phyloP scores from a whole-genome alignment of 2,888 invertebrate species.

The Volucella inanis region DNA sequence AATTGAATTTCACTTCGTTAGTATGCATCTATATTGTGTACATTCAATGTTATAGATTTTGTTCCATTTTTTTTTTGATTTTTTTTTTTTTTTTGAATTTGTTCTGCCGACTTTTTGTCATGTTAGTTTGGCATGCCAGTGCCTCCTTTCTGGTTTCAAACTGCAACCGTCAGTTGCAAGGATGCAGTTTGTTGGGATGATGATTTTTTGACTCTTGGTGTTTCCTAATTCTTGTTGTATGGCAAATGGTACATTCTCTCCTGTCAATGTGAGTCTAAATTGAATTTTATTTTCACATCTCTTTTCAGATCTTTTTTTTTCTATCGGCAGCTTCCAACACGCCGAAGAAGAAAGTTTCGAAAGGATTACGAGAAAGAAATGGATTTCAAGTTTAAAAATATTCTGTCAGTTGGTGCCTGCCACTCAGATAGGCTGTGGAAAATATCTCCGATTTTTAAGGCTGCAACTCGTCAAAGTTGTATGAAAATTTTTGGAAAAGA shows the following conservation, averaged over 20 bases:
- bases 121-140: conserved; percentile 13
- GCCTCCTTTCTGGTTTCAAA: conserved; percentile 24
- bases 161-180: conserved; percentile 67
- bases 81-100: conserved; percentile 7
- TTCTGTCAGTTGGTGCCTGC: conserved; percentile 65
- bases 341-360: conserved; percentile 55
- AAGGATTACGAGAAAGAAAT: conserved; percentile 59
- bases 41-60: conserved; percentile 5
- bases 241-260: conserved; percentile 25
- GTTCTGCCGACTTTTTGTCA: not conserved
- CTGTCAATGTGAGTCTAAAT: conserved; percentile 22
- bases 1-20: conserved; percentile 65
- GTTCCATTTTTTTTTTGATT: conserved; percentile 5
- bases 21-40: conserved; percentile 42
- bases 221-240: conserved; percentile 71
- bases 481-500: not conserved
- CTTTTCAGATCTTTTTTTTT: conserved; percentile 7
- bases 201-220: conserved; percentile 63
- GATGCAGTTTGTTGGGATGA: conserved; percentile 61
- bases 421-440: conserved; percentile 57
- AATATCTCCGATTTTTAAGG: conserved; percentile 45
- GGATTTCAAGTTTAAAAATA: conserved; percentile 69
- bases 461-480: conserved; percentile 32
- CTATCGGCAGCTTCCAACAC: conserved; percentile 7
- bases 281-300: conserved; percentile 61